Evolutionary conservation across 1,140 invertebrate species (phyloP).

Genomic region (Drosophila azteca): DNA sequence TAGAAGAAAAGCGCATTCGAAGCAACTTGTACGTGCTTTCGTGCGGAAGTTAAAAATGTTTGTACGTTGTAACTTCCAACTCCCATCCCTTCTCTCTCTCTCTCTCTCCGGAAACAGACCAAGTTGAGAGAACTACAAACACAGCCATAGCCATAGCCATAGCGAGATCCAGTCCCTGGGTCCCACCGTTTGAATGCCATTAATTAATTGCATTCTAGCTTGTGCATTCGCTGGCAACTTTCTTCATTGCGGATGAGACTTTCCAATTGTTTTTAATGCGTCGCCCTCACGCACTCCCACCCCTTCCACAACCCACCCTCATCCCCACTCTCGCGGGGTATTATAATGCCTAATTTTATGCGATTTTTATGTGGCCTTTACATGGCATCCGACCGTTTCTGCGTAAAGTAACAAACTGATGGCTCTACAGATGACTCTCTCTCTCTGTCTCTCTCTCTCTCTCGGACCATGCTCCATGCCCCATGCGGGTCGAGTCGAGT

Average conservation of each 20-base stretch:
- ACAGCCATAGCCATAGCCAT: too few relatives aligned
- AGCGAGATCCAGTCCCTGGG: too few relatives aligned
- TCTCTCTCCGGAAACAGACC: constrained; percentile 33
- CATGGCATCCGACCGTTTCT: constrained; percentile 55
- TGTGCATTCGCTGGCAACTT: constrained; percentile 34
- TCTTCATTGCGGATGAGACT: constrained; percentile 4
- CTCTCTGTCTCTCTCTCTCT: too few relatives aligned
- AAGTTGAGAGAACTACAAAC: constrained; percentile 14
- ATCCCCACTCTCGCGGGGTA: background rate
- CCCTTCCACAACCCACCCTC: too few relatives aligned
- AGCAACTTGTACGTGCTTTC: constrained; percentile 54
- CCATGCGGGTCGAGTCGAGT: constrained; percentile 44
- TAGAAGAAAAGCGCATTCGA: constrained; percentile 53
- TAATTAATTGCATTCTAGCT: constrained; percentile 65
- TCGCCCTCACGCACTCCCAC: constrained; percentile 38
- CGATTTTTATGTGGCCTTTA: constrained; percentile 63
- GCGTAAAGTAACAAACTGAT: constrained; percentile 19
- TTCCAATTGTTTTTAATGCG: constrained; percentile 55
- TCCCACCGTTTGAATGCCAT: constrained; percentile 50
- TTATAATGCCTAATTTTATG: constrained; percentile 38
- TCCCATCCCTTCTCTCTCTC: constrained; percentile 13
- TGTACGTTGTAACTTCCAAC: constrained; percentile 15
- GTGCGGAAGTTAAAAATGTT: constrained; percentile 60
- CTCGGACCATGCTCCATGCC: constrained; percentile 19
- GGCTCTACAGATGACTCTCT: constrained; percentile 17